phyloP scores from a whole-genome alignment of 2,113 vertebrate species.

The Erythrocercus mccallii region DNA sequence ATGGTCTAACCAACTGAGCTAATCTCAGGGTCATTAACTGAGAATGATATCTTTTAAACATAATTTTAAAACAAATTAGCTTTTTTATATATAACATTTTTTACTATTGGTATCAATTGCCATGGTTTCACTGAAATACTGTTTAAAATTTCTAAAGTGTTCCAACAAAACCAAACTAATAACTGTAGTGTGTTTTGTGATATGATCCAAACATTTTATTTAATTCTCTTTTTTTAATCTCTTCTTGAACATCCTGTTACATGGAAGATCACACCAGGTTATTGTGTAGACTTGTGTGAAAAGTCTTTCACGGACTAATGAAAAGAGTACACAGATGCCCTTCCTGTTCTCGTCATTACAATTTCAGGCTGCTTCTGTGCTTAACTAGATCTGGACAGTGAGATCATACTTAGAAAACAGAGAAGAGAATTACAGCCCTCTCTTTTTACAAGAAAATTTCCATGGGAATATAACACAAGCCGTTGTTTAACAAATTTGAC shows the following conservation, averaged over 20 bases:
- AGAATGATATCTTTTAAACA: not conserved
- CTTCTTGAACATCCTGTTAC: not conserved
- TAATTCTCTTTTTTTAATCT: not conserved
- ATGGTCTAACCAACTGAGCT: not conserved
- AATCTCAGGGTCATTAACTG: not conserved
- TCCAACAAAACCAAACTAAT: not conserved
- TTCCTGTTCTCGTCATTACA: not conserved
- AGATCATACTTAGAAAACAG: slow-evolving; percentile 46
- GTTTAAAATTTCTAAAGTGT: not conserved
- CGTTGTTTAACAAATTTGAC: slow-evolving; percentile 22
- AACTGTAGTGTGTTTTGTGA: not conserved
- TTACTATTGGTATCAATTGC: not conserved
- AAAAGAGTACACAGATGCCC: not conserved
- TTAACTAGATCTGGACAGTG: slow-evolving; percentile 19
- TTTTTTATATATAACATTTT: not conserved
- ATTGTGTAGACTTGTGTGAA: not conserved
- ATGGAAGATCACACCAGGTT: not conserved
- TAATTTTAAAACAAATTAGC: not conserved
- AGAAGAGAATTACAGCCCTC: slow-evolving; percentile 9
- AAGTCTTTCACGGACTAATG: not conserved
- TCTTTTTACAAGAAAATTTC: slow-evolving; percentile 26
- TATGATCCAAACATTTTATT: not conserved
- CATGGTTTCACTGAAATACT: not conserved
- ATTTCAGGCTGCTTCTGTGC: not conserved
- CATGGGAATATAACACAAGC: slow-evolving; percentile 21